These are phyloP conservation scores for Athetis lepigone DNA, from an alignment of 2,888 invertebrate genomes.

Conservation along the genomic window DNA sequence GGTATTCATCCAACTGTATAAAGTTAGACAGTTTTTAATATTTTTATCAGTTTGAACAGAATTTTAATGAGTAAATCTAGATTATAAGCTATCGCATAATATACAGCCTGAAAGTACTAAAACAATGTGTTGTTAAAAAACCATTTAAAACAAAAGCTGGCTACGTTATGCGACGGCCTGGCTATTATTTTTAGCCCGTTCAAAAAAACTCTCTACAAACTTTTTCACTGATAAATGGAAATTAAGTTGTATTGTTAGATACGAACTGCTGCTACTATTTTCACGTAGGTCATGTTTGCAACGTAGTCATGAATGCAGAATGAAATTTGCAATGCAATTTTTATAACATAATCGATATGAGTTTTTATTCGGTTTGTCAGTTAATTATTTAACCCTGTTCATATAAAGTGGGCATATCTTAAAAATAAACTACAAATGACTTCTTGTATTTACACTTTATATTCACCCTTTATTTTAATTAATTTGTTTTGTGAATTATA, in stretches of 20 bases:
- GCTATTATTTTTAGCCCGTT: slow-evolving; percentile 39
- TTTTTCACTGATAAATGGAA: slow-evolving; percentile 41
- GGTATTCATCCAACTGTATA: too few relatives aligned
- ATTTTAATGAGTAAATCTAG: not conserved
- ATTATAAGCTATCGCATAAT: slow-evolving; percentile 8
- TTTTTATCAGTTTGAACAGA: slow-evolving; percentile 4
- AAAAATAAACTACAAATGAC: too few relatives aligned
- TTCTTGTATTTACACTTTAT: too few relatives aligned
- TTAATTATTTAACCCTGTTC: too few relatives aligned
- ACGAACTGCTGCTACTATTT: not conserved
- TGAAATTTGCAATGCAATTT: not conserved
- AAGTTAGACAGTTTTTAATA: too few relatives aligned
- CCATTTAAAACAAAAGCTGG: slow-evolving; percentile 20
- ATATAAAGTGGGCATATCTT: too few relatives aligned
- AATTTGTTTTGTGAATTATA: too few relatives aligned
- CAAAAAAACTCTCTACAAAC: slow-evolving; percentile 36
- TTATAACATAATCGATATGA: too few relatives aligned
- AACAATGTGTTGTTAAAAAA: slow-evolving; percentile 14
- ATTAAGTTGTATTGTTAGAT: slow-evolving; percentile 34
- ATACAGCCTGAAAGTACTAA: not conserved
- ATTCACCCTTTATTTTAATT: too few relatives aligned
- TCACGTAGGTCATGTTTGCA: too few relatives aligned
- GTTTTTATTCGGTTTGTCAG: too few relatives aligned
- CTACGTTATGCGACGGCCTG: slow-evolving; percentile 5
- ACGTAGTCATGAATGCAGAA: too few relatives aligned